Evolutionary conservation across 2,888 invertebrate genomes (phyloP), one percentile per base, ranked within the genome.

Genomic region (Diaprepes abbreviatus): DNA sequence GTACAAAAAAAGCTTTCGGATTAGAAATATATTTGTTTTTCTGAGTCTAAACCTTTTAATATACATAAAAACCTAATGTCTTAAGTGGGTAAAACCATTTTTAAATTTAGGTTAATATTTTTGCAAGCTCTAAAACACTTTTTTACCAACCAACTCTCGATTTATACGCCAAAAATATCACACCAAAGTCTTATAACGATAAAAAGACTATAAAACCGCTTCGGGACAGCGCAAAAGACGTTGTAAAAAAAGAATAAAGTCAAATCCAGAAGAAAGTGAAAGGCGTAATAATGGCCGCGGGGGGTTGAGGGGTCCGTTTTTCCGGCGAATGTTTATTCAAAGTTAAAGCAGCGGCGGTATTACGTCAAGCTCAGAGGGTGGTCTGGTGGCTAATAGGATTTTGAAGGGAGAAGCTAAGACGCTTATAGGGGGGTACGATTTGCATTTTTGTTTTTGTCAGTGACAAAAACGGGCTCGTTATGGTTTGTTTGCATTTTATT

Each of bases 221-320:
- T 77, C 76, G 73, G 74, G 73, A 73, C 60, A 72, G 71, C 74
- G 74, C 74, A 75, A 76, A 74, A 69, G 65, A 73, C 72, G 73
- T 73, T 74, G 75, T 76, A 74, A 76, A 77, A 74, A 74, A 77
- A 66, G 59, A 77, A 77, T 76, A 76, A 77, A 75, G 75, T 75
- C 74, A 68, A 75, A 75, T 76, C 73, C 69, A 70, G 74, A 73
- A 75, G 67, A 67, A 67, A 67, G 67, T 59, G 67, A 67, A 67
- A 67, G 52, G 67, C 67, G 67, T 67, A 67, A 67, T 67, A 67
- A 67, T 67, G 62, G 67, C 67, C 55, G 67, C 67, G 62, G 67
- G 66, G 59, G 66, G 52, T 14, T n/a, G 19, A 12, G 52, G 59
- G 54, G 33, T 10, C 17, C 38, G 7, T 62, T 50, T 36, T 50